These are phyloP conservation scores for Pocillopora damicornis DNA, from an alignment of 64 coral and sea anemone species.

Conservation along the genomic window DNA sequence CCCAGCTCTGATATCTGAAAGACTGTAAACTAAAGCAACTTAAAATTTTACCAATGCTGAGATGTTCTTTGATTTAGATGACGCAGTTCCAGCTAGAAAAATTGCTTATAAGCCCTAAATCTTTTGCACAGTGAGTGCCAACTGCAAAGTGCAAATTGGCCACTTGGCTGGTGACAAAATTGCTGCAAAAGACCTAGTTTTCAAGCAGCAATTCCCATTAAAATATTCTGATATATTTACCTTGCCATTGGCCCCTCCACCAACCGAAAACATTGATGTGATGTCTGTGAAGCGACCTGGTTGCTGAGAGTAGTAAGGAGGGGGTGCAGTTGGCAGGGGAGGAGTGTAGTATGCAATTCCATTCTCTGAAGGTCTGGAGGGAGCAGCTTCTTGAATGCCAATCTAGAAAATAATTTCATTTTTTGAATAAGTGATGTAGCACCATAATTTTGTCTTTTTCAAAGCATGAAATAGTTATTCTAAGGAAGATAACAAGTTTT, in stretches of 20 bases:
- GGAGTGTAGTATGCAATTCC: constrained; percentile 19
- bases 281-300: constrained; percentile 72
- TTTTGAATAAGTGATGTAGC: background rate
- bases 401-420: constrained; percentile 42
- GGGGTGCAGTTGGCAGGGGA: constrained; percentile 17
- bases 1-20: no score
- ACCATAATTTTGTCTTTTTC: no score
- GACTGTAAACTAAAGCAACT: no score
- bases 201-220: no score
- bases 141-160: no score
- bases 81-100: no score
- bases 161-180: no score
- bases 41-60: no score
- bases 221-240: constrained; percentile 9
- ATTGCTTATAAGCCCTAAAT: no score
- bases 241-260: background rate
- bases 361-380: constrained; percentile 9
- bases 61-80: no score
- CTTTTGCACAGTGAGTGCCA: no score
- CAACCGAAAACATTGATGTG: constrained; percentile 76
- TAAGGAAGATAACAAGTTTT: background rate
- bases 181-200: no score
- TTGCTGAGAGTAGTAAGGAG: constrained; percentile 26
- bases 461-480: background rate
- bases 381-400: constrained; percentile 54